Base-by-base conservation (phyloP, 2,797 vertebrate species). In the Gadopsis marmoratus region DNA sequence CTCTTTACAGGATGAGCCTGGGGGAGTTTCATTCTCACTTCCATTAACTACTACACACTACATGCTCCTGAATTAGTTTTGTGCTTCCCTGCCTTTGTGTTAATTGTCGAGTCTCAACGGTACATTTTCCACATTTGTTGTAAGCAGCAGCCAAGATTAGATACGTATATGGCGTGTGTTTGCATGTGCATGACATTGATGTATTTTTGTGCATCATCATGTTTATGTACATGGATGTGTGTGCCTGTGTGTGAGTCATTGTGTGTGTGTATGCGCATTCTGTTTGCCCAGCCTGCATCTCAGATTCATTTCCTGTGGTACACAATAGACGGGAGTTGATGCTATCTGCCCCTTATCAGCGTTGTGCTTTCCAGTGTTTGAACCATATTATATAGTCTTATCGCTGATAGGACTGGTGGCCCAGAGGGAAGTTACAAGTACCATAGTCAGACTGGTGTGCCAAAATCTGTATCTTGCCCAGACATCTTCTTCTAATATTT, bases 281-380 rank as follows among this genome's bases (percentile, higher is more conserved):
- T 88, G 86, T 90, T 86, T 89, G 65, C 82, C 56, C 79, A 43
- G 74, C 59, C 83, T 54, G 56, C 76, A 75, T 80, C 84, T 65
- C 58, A 21, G 82, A 88, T 91, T 93, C 82, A 93, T 93, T 92
- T 94, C 92, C 93, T 90, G 89, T 81, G 76, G 82, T 51, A 71
- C 75, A 89, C 87, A 88, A 88, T 88, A 83, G 85, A 59, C 71
- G 60, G 60, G 65, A 81, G 79, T 68, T 48, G 90, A 91, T 88
- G 83, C 54, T 92, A 90, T 93, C 92, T 0, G 75, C 53, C 47
- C 47, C 72, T 81, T 88, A 91, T 91, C 89, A 65, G 86, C 19
- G 76, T 74, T 85, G 71, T 75, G 81, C 71, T 91, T 84, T 83
- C 71, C 83, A 83, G 75, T 68, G 78, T 82, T 86, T 87, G 56